A percentile compares a stretch with the other conserved stretches of the same genome.
phyloP scores from a whole-genome alignment of 2,888 invertebrate genomes.

The Agelastica alni region DNA sequence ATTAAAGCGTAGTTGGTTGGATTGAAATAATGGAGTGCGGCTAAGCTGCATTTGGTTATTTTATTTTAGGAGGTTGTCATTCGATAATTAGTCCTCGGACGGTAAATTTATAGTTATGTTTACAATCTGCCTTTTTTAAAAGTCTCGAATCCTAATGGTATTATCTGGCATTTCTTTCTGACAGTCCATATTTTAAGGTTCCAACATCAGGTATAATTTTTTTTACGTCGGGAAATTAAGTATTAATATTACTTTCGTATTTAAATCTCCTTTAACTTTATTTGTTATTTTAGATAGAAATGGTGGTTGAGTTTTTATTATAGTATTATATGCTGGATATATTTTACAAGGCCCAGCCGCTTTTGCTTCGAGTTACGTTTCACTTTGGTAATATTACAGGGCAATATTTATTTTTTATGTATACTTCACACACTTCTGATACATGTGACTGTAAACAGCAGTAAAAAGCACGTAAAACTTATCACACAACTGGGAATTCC shows the following conservation, averaged over 20 bases:
- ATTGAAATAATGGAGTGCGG: slow-evolving; percentile 3
- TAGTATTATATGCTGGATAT: slow-evolving; percentile 37
- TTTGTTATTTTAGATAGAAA: slow-evolving; percentile 33
- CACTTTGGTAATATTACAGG: slow-evolving; percentile 14
- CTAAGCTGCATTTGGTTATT: slow-evolving; percentile 32
- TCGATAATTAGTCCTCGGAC: slow-evolving; percentile 37
- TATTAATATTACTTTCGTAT: slow-evolving; percentile 43
- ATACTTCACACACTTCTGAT: slow-evolving; percentile 6
- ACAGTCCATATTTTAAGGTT: slow-evolving; percentile 47
- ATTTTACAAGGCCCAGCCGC: slow-evolving; percentile 36
- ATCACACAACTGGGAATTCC: slow-evolving; percentile 1
- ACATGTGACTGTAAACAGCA: not conserved
- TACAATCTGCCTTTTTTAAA: slow-evolving; percentile 37
- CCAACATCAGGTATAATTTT: slow-evolving; percentile 40
- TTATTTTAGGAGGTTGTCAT: slow-evolving; percentile 34
- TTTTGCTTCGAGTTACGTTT: slow-evolving; percentile 12
- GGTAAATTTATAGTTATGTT: slow-evolving; percentile 40
- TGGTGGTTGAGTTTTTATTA: slow-evolving; percentile 29
- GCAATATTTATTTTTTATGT: slow-evolving; percentile 10
- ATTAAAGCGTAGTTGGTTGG: not conserved
- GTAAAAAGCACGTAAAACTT: slow-evolving; percentile 7
- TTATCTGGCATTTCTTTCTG: slow-evolving; percentile 46
- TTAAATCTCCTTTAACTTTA: slow-evolving; percentile 38
- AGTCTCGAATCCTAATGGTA: slow-evolving; percentile 42
- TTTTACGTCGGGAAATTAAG: slow-evolving; percentile 37